These are phyloP conservation scores for Oxyura jamaicensis DNA, from an alignment of 2,113 vertebrate genomes.

Conservation along the genomic window DNA sequence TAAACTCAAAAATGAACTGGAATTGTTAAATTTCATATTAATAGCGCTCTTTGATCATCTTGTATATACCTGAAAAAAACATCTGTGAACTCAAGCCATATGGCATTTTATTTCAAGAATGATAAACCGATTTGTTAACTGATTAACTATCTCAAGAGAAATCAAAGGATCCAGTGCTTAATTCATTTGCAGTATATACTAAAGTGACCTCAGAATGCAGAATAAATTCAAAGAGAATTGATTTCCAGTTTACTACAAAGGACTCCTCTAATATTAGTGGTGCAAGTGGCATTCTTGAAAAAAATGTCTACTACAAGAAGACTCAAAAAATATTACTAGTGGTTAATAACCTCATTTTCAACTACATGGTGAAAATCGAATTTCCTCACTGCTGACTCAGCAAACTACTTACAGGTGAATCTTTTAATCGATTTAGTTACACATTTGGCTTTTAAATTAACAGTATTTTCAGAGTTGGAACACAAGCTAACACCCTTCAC, in stretches of 20 bases:
- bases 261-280: background rate
- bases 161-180: slow-evolving; percentile 11
- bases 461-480: background rate
- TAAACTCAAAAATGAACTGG: background rate
- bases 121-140: slow-evolving; percentile 33
- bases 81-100: background rate
- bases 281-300: slow-evolving; percentile 15
- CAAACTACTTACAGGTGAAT: slow-evolving; percentile 23
- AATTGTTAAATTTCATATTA: slow-evolving; percentile 3
- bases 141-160: slow-evolving; percentile 26
- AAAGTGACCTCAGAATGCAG: background rate
- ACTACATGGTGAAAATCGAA: background rate
- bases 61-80: background rate
- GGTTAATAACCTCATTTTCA: slow-evolving; percentile 51
- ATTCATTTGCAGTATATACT: background rate
- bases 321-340: slow-evolving; percentile 25
- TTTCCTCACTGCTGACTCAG: slow-evolving; percentile 34
- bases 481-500: background rate
- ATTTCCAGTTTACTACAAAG: slow-evolving; percentile 5
- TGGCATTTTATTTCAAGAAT: background rate
- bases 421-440: slow-evolving; percentile 25
- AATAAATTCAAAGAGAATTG: slow-evolving; percentile 26
- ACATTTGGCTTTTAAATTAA: slow-evolving; percentile 41
- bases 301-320: background rate
- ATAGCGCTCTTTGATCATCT: background rate